phyloP scores from a whole-genome alignment of 2,113 vertebrate species.

The Andinoacara biseriatus region DNA sequence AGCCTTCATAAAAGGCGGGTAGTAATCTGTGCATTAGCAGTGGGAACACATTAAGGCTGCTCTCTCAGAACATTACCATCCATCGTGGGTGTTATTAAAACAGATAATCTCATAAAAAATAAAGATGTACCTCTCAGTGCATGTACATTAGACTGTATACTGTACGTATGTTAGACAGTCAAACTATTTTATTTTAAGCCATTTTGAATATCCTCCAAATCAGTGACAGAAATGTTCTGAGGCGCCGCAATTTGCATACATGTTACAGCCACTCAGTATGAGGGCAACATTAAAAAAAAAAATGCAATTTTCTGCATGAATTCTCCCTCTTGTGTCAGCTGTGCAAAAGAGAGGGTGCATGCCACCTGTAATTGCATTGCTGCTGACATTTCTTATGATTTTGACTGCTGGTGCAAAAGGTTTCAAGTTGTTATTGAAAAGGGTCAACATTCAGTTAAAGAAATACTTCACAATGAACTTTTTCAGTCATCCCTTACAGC shows the following conservation, averaged over 20 bases:
- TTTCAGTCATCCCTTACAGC: not conserved
- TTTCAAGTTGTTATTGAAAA: conserved; percentile 16
- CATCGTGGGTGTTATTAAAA: conserved; percentile 45
- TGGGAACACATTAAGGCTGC: conserved; percentile 18
- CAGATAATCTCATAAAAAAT: conserved; percentile 22
- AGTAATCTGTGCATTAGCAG: conserved; percentile 27
- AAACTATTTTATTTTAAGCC: conserved; percentile 22
- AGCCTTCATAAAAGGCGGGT: conserved; percentile 11
- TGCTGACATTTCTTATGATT: conserved; percentile 16
- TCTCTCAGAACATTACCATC: conserved; percentile 47
- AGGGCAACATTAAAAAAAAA: conserved; percentile 39
- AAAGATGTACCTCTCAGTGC: conserved; percentile 3
- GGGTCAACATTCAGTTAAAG: conserved; percentile 12
- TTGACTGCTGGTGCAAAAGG: conserved; percentile 20
- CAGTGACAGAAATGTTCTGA: conserved; percentile 1
- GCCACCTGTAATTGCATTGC: conserved; percentile 35
- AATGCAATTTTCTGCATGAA: conserved; percentile 67
- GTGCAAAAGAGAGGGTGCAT: not conserved
- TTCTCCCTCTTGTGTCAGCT: conserved; percentile 42
- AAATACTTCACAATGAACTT: not conserved
- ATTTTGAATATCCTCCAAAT: conserved; percentile 9
- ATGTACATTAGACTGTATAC: not conserved
- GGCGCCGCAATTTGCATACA: conserved; percentile 45
- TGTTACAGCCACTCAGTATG: conserved; percentile 26
- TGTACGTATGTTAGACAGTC: conserved; percentile 17